Base-by-base conservation (phyloP, 2,113 vertebrate genomes). In the Nannobrachium achirus region DNA sequence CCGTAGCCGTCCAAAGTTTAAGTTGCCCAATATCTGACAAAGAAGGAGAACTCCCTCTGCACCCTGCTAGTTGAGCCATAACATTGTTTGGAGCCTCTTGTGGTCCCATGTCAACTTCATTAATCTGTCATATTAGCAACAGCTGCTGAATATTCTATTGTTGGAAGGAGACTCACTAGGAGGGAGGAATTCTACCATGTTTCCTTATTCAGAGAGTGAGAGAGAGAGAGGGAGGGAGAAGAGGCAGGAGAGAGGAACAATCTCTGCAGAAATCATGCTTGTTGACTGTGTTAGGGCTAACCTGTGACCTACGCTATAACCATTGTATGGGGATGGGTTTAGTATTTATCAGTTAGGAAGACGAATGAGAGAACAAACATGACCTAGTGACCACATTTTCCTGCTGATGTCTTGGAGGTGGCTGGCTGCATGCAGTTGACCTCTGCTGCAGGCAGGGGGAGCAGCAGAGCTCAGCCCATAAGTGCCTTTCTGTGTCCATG, bases 121-220 rank as follows among this genome's bases (percentile, higher is more conserved):
- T 83, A 85, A 86, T 90, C 83, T 85, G 64, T 74, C 68, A 73
- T 69, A 84, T 86, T 84, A 89, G 66, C 69, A 49, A 16, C 39
- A 72, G 42, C 25, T 45, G 49, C 64, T 33, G 25, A 41, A 57
- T 71, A 69, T 56, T 66, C 61, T 61, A 9, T 56, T 4, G 3
- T 33, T 73, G 57, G 50, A 63, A 45, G 10, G 15, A 40, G 11
- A 39, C 51, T 70, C 58, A 61, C 40, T 49, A 20, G 25, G n/a
- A 53, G 10, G 15, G n/a, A n/a, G n/a, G n/a, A 15, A 18, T 51
- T n/a, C 52, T 25, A 2, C 14, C 15, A 13, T 25, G n/a, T 16
- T 3, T 16, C 19, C 46, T n/a, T 49, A n/a, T n/a, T n/a, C n/a
- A 16, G 49, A 8, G 5, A 51, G 49, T 2, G 15, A 7, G 49